A percentile compares a stretch with the other conserved stretches of the same genome.
phyloP scores from a whole-genome alignment of 92 coral and sea anemone species.

The Blastomussa wellsi region DNA sequence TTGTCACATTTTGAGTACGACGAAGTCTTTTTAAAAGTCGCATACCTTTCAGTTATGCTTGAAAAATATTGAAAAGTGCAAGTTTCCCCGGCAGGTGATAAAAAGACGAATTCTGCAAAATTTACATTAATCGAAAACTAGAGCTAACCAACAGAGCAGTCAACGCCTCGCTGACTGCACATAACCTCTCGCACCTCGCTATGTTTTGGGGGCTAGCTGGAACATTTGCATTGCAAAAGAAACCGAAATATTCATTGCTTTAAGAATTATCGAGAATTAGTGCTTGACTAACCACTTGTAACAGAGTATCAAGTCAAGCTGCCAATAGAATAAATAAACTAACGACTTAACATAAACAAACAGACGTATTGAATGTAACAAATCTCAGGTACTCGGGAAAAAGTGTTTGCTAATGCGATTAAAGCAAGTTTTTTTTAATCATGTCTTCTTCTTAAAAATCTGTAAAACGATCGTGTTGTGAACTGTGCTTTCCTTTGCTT shows the following conservation, averaged over 20 bases:
- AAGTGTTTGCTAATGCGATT: constrained; percentile 1
- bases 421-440: background rate
- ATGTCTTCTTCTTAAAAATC: background rate
- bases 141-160: background rate
- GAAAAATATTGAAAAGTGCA: background rate
- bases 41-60: background rate
- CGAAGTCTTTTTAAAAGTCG: no score
- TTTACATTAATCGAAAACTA: no score
- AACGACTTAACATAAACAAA: constrained; percentile 15
- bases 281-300: constrained; percentile 2
- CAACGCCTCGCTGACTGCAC: background rate
- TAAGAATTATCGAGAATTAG: no score
- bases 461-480: background rate
- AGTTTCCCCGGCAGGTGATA: background rate
- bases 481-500: background rate
- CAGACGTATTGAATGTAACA: background rate
- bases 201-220: no score
- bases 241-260: background rate
- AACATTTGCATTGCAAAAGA: background rate
- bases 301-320: background rate
- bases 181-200: no score
- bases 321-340: background rate
- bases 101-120: background rate
- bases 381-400: background rate
- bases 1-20: background rate